Conservation (phyloP, 1,140 invertebrate genomes). For the Arion vulgaris region DNA sequence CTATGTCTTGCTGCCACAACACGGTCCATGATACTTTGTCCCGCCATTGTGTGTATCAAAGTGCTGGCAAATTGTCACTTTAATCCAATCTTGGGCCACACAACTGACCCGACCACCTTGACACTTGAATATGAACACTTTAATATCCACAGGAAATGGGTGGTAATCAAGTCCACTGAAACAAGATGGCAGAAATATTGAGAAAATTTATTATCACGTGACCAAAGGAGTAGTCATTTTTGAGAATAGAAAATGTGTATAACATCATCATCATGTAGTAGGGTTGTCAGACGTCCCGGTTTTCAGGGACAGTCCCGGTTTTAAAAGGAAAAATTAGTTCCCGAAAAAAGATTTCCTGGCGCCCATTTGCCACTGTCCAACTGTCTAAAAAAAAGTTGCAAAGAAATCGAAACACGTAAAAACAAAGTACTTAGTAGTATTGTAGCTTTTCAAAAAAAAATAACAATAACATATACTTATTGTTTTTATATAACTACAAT, state of each 20-base stretch:
- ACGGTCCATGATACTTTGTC: slow-evolving; percentile 98
- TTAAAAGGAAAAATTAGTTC: no score
- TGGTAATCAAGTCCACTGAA: slow-evolving; percentile 49
- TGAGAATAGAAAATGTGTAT: not conserved
- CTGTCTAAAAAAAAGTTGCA: no score
- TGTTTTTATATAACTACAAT: no score
- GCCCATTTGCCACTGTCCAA: no score
- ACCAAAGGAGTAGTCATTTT: slow-evolving; percentile 52
- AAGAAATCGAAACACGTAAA: no score
- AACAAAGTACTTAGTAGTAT: no score
- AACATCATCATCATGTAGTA: no score
- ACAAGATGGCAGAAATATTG: slow-evolving; percentile 53
- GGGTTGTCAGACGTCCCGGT: no score
- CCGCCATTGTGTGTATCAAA: slow-evolving; percentile 70
- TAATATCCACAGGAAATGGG: slow-evolving; percentile 46
- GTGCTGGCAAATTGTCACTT: not conserved
- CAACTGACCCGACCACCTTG: slow-evolving; percentile 43
- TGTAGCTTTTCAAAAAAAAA: no score
- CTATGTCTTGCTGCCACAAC: slow-evolving; percentile 97
- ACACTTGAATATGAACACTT: slow-evolving; percentile 37
- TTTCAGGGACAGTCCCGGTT: no score
- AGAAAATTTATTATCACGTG: slow-evolving; percentile 53
- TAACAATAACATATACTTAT: no score
- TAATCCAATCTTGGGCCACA: slow-evolving; percentile 28
- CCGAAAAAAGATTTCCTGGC: no score